Conservation (phyloP, 2,113 vertebrate genomes). For the Hemicordylus capensis region DNA sequence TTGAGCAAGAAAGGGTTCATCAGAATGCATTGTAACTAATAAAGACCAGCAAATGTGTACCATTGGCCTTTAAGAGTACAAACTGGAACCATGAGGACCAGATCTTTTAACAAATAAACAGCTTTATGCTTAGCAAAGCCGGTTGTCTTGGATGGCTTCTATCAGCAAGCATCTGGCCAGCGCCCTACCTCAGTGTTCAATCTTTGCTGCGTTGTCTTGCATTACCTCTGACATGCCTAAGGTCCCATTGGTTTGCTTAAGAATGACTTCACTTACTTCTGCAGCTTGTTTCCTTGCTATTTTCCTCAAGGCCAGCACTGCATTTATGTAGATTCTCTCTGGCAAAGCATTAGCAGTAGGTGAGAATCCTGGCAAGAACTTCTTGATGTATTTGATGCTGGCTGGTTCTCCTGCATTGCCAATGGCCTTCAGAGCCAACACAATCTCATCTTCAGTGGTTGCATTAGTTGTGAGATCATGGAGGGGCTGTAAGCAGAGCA, state of each 20-base stretch:
- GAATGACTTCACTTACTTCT: conserved; percentile 72
- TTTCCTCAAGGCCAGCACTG: conserved; percentile 83
- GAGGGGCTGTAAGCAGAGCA: conserved; percentile 78
- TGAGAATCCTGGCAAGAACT: conserved; percentile 82
- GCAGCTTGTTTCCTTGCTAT: conserved; percentile 77
- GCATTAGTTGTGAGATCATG: conserved; percentile 75
- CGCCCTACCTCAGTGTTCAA: not conserved
- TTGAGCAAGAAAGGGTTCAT: not conserved
- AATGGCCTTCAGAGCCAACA: conserved; percentile 81
- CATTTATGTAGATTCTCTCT: conserved; percentile 76
- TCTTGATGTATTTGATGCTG: conserved; percentile 85
- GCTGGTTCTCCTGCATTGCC: conserved; percentile 86
- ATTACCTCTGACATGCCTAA: too few relatives aligned
- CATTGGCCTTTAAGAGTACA: not conserved
- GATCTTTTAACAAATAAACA: not conserved
- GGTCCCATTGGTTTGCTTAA: not conserved
- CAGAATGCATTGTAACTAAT: not conserved
- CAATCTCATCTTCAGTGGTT: conserved; percentile 69
- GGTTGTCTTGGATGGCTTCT: not conserved
- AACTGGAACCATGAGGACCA: not conserved
- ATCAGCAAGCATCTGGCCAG: not conserved
- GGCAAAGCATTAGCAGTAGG: conserved; percentile 69
- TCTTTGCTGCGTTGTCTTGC: not conserved
- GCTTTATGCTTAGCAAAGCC: not conserved
- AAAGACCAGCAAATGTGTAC: not conserved